A percentile compares a stretch with the other conserved stretches of the same genome.
Conservation (phyloP, 2,888 invertebrate species). For the Strigamia maritima region DNA sequence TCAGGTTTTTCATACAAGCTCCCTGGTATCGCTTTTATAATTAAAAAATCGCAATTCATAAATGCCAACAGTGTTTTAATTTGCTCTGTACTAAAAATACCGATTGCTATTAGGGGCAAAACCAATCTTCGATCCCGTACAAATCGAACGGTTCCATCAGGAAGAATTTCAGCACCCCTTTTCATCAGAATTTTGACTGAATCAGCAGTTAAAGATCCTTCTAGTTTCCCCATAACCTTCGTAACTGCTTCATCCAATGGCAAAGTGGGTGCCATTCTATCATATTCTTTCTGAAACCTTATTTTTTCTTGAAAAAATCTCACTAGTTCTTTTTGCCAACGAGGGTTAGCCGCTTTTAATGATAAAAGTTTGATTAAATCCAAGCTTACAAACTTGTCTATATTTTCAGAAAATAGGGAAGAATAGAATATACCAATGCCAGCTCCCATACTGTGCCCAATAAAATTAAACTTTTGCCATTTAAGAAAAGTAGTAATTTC, state of each 20-base stretch:
- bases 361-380: not conserved
- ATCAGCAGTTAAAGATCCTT: not conserved
- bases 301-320: not conserved
- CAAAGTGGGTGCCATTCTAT: not conserved
- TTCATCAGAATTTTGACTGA: not conserved
- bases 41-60: not conserved
- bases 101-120: not conserved
- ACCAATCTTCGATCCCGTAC: not conserved
- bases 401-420: conserved; percentile 45
- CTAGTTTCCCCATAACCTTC: not conserved
- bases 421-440: conserved; percentile 45
- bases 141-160: not conserved
- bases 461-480: conserved; percentile 68
- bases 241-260: not conserved
- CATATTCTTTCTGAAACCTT: not conserved
- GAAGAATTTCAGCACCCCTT: not conserved
- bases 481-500: conserved; percentile 55
- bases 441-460: conserved; percentile 58
- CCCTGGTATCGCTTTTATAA: not conserved
- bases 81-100: not conserved
- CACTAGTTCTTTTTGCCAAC: not conserved
- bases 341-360: not conserved
- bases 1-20: not conserved
- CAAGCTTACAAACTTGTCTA: conserved; percentile 41
- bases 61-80: not conserved